A percentile compares a stretch with the other conserved stretches of the same genome.
Conservation (phyloP, 1,140 invertebrate genomes). For the Gryon sp. region DNA sequence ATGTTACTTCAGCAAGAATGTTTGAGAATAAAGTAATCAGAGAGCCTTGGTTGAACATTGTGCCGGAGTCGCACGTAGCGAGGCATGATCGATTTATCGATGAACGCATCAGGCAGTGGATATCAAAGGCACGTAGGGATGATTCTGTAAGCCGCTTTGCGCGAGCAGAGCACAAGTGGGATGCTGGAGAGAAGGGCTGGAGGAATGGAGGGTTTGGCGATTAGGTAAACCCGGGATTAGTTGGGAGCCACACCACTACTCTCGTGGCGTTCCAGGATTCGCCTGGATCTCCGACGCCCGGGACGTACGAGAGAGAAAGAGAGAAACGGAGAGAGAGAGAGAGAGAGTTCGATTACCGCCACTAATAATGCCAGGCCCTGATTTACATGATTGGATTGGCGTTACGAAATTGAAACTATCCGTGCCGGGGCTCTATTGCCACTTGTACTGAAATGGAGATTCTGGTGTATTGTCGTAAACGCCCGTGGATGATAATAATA, state of each 20-base stretch:
- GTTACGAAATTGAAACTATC: constrained; percentile 79
- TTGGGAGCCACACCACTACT: constrained; percentile 68
- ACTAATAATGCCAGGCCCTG: constrained; percentile 78
- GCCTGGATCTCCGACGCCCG: constrained; percentile 55
- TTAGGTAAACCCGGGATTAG: constrained; percentile 80
- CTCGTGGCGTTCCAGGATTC: constrained; percentile 64
- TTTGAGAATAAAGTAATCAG: constrained; percentile 20
- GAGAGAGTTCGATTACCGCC: constrained; percentile 76
- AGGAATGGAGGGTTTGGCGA: constrained; percentile 73
- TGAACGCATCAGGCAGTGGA: constrained; percentile 48
- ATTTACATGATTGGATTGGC: constrained; percentile 80
- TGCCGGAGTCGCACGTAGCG: constrained; percentile 30
- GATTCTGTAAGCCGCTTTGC: constrained; percentile 78
- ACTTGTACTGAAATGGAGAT: constrained; percentile 66
- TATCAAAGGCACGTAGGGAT: constrained; percentile 66
- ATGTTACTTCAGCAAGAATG: too few relatives aligned
- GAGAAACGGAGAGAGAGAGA: too few relatives aligned
- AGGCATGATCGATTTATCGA: constrained; percentile 63
- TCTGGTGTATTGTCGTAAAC: constrained; percentile 52
- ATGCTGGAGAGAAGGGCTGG: constrained; percentile 61
- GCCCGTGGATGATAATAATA: constrained; percentile 51
- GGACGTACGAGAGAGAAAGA: constrained; percentile 60
- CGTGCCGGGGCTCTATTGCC: constrained; percentile 46
- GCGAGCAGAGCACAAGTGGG: constrained; percentile 72
- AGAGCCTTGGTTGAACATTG: constrained; percentile 23